phyloP scores from a whole-genome alignment of 2,888 invertebrate genomes.

The Philopedon plagiatum region DNA sequence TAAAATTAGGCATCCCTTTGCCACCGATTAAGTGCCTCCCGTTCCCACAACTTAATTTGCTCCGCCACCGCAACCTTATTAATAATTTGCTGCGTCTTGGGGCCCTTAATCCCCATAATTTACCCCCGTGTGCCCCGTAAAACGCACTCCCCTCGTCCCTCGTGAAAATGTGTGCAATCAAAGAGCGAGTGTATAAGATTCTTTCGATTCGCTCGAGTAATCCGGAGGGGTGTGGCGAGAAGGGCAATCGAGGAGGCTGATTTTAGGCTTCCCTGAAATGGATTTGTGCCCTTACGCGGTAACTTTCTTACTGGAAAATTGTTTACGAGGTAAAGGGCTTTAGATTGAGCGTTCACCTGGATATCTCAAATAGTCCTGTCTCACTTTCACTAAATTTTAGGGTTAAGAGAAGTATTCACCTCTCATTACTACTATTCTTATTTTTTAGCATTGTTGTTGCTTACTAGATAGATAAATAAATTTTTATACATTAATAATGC shows the following conservation, averaged over 20 bases:
- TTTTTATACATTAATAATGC: no score
- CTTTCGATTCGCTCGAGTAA: slow-evolving; percentile 67
- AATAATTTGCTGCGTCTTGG: slow-evolving; percentile 47
- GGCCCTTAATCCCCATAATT: slow-evolving; percentile 46
- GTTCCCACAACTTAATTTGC: slow-evolving; percentile 47
- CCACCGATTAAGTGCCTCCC: slow-evolving; percentile 27
- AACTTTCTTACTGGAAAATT: not conserved
- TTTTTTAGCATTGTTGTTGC: no score
- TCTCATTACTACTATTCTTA: no score
- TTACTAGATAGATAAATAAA: no score
- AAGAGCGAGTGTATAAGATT: slow-evolving; percentile 63
- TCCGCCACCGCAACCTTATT: slow-evolving; percentile 45
- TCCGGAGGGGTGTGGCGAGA: slow-evolving; percentile 55
- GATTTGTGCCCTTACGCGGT: not conserved
- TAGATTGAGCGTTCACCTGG: no score
- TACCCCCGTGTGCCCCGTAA: slow-evolving; percentile 18
- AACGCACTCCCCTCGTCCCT: slow-evolving; percentile 3
- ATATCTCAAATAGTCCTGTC: no score
- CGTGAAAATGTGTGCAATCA: slow-evolving; percentile 58
- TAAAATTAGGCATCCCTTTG: slow-evolving; percentile 28
- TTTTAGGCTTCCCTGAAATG: slow-evolving; percentile 4
- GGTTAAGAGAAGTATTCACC: no score
- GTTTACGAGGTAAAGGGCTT: not conserved
- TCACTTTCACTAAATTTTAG: no score
- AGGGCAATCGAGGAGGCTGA: slow-evolving; percentile 5